Base-by-base conservation (phyloP, 2,888 invertebrate species). In the Tetanocera ferruginea region DNA sequence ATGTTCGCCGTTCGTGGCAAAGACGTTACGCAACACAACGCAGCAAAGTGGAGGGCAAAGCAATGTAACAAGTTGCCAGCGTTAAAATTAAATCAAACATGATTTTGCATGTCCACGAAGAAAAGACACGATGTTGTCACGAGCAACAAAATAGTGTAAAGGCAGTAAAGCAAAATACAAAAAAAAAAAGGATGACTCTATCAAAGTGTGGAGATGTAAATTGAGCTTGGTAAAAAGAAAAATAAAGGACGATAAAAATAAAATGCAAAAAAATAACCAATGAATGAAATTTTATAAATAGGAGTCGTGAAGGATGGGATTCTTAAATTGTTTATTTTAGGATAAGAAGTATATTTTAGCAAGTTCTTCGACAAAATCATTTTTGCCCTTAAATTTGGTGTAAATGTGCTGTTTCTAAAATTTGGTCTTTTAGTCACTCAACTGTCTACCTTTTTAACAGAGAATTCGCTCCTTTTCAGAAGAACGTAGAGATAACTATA, bases 1-100 rank as follows among this genome's bases (percentile, higher is more conserved):
- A n/a, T n/a, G 5, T n/a, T 43, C 14, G 43, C 43, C 14, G 43
- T 43, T 43, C n/a, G 37, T 11, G 14, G 23, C 49, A 19, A 64
- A 34, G 49, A 60, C 6, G 37, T 9, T 34, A 55, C 55, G 37
- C 64, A 23, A 31, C 34, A 55, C 43, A 64, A 19, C 51, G 60
- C 69, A 11, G 49, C 43, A 25, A 60, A 25, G 57, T 5, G 25
- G 0, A 31, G 34, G 23, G 17, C 34, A 19, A 17, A 23, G 60
- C 19, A 37, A 55, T 57, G 57, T 37, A 9, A 31, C 51, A 51
- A 62, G 52, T 74, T 52, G 64, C 64, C 51, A 51, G 74, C 28
- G 49, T 11, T 74, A 31, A 74, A 74, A 74, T 74, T 74, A 64
- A 74, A 74, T 74, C 64, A 74, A 31, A 14, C n/a, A 74, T 8